Evolutionary conservation across 1,140 invertebrate genomes (phyloP), one percentile per base, ranked within the genome.

Genomic region (Lerema accius): DNA sequence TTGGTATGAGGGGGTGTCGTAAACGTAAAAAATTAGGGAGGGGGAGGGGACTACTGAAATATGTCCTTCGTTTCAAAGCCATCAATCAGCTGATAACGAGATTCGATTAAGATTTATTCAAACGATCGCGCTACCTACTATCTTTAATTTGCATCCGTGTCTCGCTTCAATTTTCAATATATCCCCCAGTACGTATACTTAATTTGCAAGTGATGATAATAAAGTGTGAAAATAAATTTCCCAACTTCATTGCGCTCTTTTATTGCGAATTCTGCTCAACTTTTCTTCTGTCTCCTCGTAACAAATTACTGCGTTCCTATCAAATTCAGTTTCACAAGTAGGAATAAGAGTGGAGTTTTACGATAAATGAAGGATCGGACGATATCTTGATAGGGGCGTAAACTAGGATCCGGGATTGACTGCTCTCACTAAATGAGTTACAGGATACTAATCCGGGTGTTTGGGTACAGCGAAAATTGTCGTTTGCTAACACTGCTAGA

Each of bases 271-370:
- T 23, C 11, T 28, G 51, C 40, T 43, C 40, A 56, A 56, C 53
- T 56, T 56, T 45, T 56, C 53, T 32, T 56, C 53, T 43, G 53
- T 48, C 45, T 23, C 19, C 45, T n/a, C 19, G 45, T 56, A 56
- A 56, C 53, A 56, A 56, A 56, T 56, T 56, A 56, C 40, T 13
- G 7, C 53, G 19, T 28, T 43, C 39, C 37, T 43, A 56, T 56
- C 53, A 56, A 56, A 56, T 43, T 56, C 53, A 56, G n/a, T 39
- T 56, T 56, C 39, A 39, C 28, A 19, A 17, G 40, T 39, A 56
- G 45, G 43, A 56, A 56, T 45, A 56, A 56, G 45, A 56, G 40
- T 45, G 40, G 40, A 56, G 53, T 56, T 56, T 56, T 56, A 56
- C 53, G 53, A 56, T 40, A 56, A 45, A 19, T 23, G 19, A 56